A percentile compares a stretch with the other conserved stretches of the same genome.
Evolutionary conservation across 2,888 invertebrate species (phyloP).

Genomic region (Tanytarsus gracilentus): DNA sequence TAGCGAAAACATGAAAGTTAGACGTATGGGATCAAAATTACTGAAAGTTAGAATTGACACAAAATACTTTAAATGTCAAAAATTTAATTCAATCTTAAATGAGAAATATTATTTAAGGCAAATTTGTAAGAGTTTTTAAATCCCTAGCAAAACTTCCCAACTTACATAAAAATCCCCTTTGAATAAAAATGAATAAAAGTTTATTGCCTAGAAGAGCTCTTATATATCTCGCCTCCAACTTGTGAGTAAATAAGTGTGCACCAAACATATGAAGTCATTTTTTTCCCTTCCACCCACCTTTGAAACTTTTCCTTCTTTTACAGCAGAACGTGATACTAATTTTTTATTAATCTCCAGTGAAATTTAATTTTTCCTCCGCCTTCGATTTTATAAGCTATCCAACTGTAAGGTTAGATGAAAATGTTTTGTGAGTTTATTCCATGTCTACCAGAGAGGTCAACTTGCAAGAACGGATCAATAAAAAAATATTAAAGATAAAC

Average conservation of each 20-base stretch:
- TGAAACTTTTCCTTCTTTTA: conserved; percentile 14
- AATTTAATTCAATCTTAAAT: too few relatives aligned
- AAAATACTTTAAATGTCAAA: too few relatives aligned
- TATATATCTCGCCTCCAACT: not conserved
- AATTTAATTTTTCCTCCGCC: conserved; percentile 17
- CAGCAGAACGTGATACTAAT: conserved; percentile 27
- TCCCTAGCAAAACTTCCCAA: too few relatives aligned
- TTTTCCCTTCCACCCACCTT: not conserved
- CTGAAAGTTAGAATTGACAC: too few relatives aligned
- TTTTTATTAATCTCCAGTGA: conserved; percentile 28
- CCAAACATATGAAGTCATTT: not conserved
- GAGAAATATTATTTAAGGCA: conserved; percentile 23
- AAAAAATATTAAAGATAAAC: too few relatives aligned
- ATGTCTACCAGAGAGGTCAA: too few relatives aligned
- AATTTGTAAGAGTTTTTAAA: too few relatives aligned
- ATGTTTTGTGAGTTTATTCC: too few relatives aligned
- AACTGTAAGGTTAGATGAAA: too few relatives aligned
- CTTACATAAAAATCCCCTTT: not conserved
- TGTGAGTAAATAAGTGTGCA: not conserved
- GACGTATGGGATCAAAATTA: too few relatives aligned
- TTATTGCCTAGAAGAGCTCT: conserved; percentile 26
- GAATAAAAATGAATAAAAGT: conserved; percentile 14
- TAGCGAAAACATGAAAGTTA: too few relatives aligned
- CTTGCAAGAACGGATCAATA: too few relatives aligned
- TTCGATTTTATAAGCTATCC: not conserved